Base-by-base conservation (phyloP, 2,797 vertebrate species). In the Florisuga fusca region DNA sequence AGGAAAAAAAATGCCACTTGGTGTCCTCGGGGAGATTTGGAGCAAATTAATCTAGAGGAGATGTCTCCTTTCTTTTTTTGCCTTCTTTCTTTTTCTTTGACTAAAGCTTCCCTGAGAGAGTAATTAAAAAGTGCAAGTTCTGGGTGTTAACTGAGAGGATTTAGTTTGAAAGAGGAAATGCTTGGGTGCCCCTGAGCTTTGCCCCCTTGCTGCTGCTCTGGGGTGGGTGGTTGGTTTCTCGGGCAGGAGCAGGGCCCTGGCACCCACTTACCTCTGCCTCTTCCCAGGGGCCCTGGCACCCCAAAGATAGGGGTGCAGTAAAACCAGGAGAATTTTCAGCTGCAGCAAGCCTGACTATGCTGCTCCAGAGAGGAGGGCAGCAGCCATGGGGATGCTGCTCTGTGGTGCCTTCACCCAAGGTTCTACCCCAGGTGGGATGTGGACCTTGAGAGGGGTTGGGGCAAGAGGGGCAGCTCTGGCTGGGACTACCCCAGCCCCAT, bases 41-140 rank as follows among this genome's bases (percentile, higher is more conserved):
- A 92, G 46, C 80, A 75, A 90, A 71, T 91, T 90, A 95, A 89
- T 90, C 59, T 45, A 89, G 80, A 72, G 83, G 84, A 72, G 54
- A 46, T 84, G 55, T 89, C 75, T 91, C 29, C 46, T 79, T 53
- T 22, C 29, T 54, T 55, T n/a, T 55, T 16, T 46, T 12, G 21
- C 45, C 8, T 22, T 6, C 53, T 11, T 8, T 31, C 17, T 48
- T 67, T 22, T 8, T n/a, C 46, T 81, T 54, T 59, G 63, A 85
- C 84, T 84, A 83, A 85, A 95, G 75, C 72, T 95, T 95, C 96
- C 93, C 92, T 94, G 67, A 79, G 93, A 96, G 94, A 90, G 87
- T 92, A 96, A 97, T 87, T 93, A 88, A 81, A 83, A 89, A 94
- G 79, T 83, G 33, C 67, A 38, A 85, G 75, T 87, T 94, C 67